A percentile compares a stretch with the other conserved stretches of the same genome.
These are phyloP conservation scores for Calidris pygmaea DNA, from an alignment of 2,113 vertebrate genomes.

Conservation along the genomic window DNA sequence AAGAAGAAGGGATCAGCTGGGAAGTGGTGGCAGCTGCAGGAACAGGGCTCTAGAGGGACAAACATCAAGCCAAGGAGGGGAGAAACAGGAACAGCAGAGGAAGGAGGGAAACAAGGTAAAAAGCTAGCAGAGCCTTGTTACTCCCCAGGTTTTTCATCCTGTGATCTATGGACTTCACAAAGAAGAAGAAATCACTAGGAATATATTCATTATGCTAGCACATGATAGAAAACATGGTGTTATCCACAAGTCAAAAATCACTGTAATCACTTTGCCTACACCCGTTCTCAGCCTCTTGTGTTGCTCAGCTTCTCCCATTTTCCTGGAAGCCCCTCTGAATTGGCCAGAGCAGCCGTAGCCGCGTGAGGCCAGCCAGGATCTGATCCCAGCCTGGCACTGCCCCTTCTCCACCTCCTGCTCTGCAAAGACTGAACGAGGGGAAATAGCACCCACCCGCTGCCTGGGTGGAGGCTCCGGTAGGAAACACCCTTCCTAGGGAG, in stretches of 20 bases:
- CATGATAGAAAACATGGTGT: background rate
- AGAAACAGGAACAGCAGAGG: background rate
- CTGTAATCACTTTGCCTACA: background rate
- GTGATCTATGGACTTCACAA: background rate
- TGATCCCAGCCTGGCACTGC: background rate
- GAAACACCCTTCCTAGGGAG: background rate
- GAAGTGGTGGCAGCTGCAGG: background rate
- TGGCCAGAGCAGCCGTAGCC: background rate
- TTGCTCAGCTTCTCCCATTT: background rate
- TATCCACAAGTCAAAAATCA: background rate
- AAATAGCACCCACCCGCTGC: fast-evolving
- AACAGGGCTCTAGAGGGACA: background rate
- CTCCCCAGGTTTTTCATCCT: background rate
- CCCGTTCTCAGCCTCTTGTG: background rate
- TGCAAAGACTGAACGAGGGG: background rate
- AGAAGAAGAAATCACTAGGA: background rate
- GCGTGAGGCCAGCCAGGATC: background rate
- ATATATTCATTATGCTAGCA: background rate
- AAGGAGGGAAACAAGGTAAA: background rate
- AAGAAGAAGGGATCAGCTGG: background rate
- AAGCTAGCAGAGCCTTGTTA: background rate
- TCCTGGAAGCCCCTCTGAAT: background rate
- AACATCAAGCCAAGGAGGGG: background rate
- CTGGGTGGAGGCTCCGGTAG: background rate
- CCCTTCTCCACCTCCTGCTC: background rate